Base-by-base conservation (phyloP, 2,888 invertebrate genomes). In the Achlya flavicornis region DNA sequence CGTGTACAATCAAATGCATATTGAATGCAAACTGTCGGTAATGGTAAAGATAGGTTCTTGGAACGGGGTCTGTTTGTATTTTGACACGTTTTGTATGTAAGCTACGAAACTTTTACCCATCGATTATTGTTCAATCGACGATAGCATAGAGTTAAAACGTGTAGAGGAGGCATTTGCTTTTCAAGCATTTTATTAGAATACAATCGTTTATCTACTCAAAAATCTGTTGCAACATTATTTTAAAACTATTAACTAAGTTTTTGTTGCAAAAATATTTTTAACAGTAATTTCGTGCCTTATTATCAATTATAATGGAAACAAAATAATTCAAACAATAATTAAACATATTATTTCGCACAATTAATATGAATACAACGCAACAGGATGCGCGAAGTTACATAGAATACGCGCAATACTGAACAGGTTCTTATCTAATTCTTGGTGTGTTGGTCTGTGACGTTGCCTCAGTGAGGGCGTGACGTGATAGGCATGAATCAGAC, bases 401-500 rank as follows among this genome's bases (percentile, higher is more conserved):
- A 19, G 61, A 48, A 46, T 58, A 32, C 58, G n/a, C 48, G 35
- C n/a, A 32, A 58, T 46, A 48, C 46, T 43, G 35, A 62, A 11
- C 58, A 59, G 53, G 38, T 71, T 74, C 79, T 86, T 84, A 84
- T 79, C 78, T 81, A 86, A 83, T 75, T 79, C 61, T 63, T 61
- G 63, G 64, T 64, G 61, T 38, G 41, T 41, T 12, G 68, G 67
- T 62, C 66, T 62, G 70, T 82, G 80, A 80, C 79, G 80, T 78
- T 66, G 78, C 70, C 64, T 71, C 76, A 64, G 69, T 64, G 79
- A 74, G 74, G 71, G 74, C 68, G 75, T 81, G 77, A 80, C 83
- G 83, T 82, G 85, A 76, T 80, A 75, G 73, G 80, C 84, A 86
- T 81, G 74, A 79, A 74, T 66, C 66, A 73, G 73, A 72, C 68